Base-by-base conservation (phyloP, 2,888 invertebrate species). In the Lasius fuliginosus region DNA sequence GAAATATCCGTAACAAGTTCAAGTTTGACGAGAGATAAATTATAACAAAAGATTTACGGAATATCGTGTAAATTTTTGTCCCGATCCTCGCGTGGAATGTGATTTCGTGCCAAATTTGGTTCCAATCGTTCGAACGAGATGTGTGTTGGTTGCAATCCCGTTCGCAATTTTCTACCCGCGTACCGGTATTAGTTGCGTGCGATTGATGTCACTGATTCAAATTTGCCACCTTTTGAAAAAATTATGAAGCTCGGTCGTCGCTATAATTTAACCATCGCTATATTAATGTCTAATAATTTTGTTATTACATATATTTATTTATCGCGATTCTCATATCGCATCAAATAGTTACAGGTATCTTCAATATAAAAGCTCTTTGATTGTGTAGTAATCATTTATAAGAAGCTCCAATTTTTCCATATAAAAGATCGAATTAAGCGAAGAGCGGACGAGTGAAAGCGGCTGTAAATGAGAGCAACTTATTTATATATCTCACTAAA, bases 41-140 rank as follows among this genome's bases (percentile, higher is more conserved):
- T 40, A 53, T 77, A 83, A 75, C 85, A 84, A 89, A 89, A 85
- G 75, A 82, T 86, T 89, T 82, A 83, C 71, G 82, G 85, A 73
- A 67, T 67, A 68, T 75, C 77, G 85, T 77, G 67, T 87, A 81
- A 90, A 91, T 87, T 89, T 91, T 91, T 88, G 82, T 90, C 83
- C 73, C 83, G 84, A 79, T 82, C 67, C 62, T 65, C 69, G 82
- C 84, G 86, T 64, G 83, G 82, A 87, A 89, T 87, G 89, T 85
- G 91, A 91, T 91, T 90, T 88, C 86, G 88, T 90, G 90, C 89
- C 88, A 90, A 91, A 91, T 91, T 90, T 90, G 87, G 81, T 88
- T 86, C 85, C 89, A 89, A 89, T 89, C 88, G 88, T 58, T 84
- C 87, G 91, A 49, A 89, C 86, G 86, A 85, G 85, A 85, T 67